Evolutionary conservation across 2,888 invertebrate species (phyloP), one percentile per base, ranked within the genome.

Genomic region (Dorcus parallelipipedus): DNA sequence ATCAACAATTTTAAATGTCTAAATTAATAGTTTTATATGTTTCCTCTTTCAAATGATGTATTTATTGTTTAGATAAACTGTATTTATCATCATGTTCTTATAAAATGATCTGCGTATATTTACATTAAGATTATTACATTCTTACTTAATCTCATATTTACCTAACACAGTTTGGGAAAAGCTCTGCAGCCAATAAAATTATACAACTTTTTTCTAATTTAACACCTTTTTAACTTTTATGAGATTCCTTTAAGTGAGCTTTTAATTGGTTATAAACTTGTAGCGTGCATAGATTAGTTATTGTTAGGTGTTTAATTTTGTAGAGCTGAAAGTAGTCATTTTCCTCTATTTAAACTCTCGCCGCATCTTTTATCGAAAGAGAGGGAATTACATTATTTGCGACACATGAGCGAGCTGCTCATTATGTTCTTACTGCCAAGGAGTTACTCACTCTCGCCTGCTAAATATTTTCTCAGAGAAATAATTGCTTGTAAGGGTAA

Each of bases 401-500:
- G 93, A 49, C 89, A 88, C 74, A 83, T 94, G 53, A 90, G 91
- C 73, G 94, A 95, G 76, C 83, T 93, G 43, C 83, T 92, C 60
- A 84, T 95, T 49, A 87, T 91, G 79, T 86, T 91, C 69, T 79
- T 95, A 54, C 82, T 95, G 76, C 95, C 95, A 8, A 82, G 88
- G 59, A 87, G 89, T 70, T 95, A 95, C 75, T 89, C 89, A 2
- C 76, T 89, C 61, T 84, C 90, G 3, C 91, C 92, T 17, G 83
- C 90, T 0, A 89, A 91, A 70, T 89, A 89, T 77, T 82, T 95
- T 54, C 78, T 95, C 64, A 84, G 92, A 67, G 95, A 95, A 81
- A 85, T 94, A 64, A 78, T 95, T 51, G 87, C 93, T 43, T 91
- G 89, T 72, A 90, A 90, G 84, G 88, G 94, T 95, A 82, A 76